A percentile compares a stretch with the other conserved stretches of the same genome.
These are phyloP conservation scores for Pomacea maculata DNA, from an alignment of 1,140 invertebrate genomes.

Conservation along the genomic window DNA sequence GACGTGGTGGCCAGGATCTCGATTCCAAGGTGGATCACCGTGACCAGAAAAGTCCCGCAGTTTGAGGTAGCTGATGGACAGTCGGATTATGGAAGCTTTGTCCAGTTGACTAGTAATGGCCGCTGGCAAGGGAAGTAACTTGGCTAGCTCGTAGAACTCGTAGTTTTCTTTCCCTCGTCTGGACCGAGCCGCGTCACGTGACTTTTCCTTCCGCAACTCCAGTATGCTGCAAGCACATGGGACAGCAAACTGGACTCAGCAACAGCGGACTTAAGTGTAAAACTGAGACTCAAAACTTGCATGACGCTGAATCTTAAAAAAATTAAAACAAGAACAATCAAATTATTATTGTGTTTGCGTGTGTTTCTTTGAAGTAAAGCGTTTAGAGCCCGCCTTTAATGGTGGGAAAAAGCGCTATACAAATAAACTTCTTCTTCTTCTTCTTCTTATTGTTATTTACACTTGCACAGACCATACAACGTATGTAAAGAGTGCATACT, in stretches of 20 bases:
- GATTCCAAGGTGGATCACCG: conserved; percentile 93
- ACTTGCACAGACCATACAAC: too few relatives aligned
- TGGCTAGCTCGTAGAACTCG: conserved; percentile 98
- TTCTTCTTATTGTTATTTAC: too few relatives aligned
- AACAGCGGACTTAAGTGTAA: not conserved
- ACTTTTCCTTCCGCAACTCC: conserved; percentile 96
- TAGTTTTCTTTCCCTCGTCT: conserved; percentile 97
- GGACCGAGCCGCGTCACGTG: conserved; percentile 92
- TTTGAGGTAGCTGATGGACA: conserved; percentile 97
- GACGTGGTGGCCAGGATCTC: conserved; percentile 72
- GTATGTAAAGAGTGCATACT: too few relatives aligned
- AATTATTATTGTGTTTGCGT: too few relatives aligned
- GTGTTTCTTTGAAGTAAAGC: too few relatives aligned
- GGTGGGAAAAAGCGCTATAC: too few relatives aligned
- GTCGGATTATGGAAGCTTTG: conserved; percentile 97
- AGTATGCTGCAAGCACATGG: conserved; percentile 77
- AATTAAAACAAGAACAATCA: too few relatives aligned
- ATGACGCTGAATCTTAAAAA: not conserved
- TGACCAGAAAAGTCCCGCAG: conserved; percentile 93
- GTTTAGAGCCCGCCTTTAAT: too few relatives aligned
- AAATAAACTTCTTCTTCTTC: too few relatives aligned
- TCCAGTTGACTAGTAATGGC: conserved; percentile 98
- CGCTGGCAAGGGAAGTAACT: conserved; percentile 94
- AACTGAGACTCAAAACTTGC: not conserved
- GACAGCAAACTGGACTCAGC: not conserved